These are phyloP conservation scores for Phrynocephalus forsythii DNA, from an alignment of 2,797 vertebrate species.

Conservation along the genomic window DNA sequence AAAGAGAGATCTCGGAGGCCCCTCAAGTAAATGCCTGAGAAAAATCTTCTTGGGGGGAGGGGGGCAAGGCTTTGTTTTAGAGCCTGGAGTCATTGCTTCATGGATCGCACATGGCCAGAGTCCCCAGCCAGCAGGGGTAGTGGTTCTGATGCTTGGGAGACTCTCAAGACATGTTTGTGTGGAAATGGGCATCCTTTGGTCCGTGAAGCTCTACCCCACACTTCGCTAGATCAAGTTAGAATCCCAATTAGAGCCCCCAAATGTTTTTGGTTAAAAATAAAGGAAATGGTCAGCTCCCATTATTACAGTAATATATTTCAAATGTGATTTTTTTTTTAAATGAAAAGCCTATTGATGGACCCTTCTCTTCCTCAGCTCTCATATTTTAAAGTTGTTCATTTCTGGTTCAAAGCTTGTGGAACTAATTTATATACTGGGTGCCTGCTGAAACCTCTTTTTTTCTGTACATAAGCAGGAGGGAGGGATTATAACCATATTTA, in stretches of 20 bases:
- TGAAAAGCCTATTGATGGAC: too few species aligned
- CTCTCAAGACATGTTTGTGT: background rate
- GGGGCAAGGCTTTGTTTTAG: too few species aligned
- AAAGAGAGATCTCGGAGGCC: background rate
- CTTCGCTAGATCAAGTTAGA: background rate
- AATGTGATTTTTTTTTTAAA: too few species aligned
- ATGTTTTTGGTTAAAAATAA: background rate
- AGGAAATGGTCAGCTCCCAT: background rate
- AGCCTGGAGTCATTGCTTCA: too few species aligned
- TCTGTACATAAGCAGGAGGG: background rate
- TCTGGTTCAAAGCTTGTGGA: background rate
- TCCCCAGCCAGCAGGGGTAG: too few species aligned
- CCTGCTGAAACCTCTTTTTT: background rate
- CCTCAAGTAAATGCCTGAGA: background rate
- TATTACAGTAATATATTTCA: background rate
- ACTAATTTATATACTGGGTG: background rate
- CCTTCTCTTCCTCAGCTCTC: too few species aligned
- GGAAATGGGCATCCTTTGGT: background rate
- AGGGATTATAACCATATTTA: background rate
- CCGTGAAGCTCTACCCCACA: too few species aligned
- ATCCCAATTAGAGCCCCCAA: background rate
- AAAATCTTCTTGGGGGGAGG: too few species aligned
- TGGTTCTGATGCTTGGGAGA: too few species aligned
- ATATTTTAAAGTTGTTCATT: background rate
- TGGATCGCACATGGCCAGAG: too few species aligned